These are phyloP conservation scores for Kradibia gibbosae DNA, from an alignment of 1,140 invertebrate species.

Conservation along the genomic window DNA sequence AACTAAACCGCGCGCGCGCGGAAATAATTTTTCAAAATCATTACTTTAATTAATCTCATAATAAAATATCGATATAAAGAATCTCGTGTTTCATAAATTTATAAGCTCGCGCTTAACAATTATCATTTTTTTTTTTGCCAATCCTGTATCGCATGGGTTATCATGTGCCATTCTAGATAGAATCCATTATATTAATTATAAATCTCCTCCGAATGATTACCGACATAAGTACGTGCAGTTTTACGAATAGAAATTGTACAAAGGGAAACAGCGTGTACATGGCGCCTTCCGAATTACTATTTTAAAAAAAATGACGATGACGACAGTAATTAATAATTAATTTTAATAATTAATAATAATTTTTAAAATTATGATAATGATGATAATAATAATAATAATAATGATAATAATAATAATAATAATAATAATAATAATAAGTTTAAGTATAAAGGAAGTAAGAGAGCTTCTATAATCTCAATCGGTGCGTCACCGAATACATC, in stretches of 20 bases:
- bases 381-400: not conserved
- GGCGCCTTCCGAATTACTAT: not conserved
- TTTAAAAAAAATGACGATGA: too few relatives aligned
- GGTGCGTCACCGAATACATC: slow-evolving; percentile 11
- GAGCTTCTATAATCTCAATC: slow-evolving; percentile 45
- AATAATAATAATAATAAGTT: slow-evolving; percentile 2
- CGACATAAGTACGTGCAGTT: not conserved
- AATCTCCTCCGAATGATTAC: not conserved
- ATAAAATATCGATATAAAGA: not conserved
- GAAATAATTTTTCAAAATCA: not conserved
- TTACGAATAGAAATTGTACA: not conserved
- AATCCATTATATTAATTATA: not conserved
- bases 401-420: slow-evolving; percentile 21
- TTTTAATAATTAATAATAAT: too few relatives aligned
- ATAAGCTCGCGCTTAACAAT: not conserved
- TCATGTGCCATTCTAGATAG: not conserved
- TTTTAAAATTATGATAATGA: slow-evolving; percentile 6
- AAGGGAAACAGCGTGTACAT: not conserved
- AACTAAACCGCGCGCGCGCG: too few relatives aligned
- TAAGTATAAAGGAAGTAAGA: slow-evolving; percentile 21
- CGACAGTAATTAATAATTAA: too few relatives aligned
- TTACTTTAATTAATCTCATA: slow-evolving; percentile 24
- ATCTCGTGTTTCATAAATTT: slow-evolving; percentile 6
- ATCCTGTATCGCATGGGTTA: too few relatives aligned
- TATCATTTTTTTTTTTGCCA: not conserved